These are phyloP conservation scores for Galerucella pusilla DNA, from an alignment of 2,888 invertebrate species.

Conservation along the genomic window DNA sequence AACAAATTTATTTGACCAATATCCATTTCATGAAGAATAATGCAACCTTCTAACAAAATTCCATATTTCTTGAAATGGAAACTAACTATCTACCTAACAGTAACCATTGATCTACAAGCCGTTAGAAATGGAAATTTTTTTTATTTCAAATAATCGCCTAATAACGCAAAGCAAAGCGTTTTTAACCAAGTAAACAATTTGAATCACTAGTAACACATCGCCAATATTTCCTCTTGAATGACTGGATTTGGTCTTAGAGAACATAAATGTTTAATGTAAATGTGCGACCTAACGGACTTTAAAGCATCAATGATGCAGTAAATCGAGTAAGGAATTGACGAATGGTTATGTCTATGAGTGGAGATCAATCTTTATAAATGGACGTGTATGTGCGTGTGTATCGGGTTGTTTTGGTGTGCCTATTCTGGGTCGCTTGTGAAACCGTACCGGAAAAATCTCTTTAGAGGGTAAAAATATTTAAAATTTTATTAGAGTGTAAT, in stretches of 20 bases:
- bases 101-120: background rate
- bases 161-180: background rate
- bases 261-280: conserved; percentile 49
- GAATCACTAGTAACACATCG: conserved; percentile 22
- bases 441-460: conserved; percentile 5
- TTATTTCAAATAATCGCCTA: background rate
- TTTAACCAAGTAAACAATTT: conserved; percentile 14
- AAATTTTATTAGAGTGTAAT: background rate
- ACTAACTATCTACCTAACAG: background rate
- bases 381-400: conserved; percentile 47
- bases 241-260: conserved; percentile 34
- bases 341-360: conserved; percentile 60
- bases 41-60: background rate
- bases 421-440: conserved; percentile 33
- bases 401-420: conserved; percentile 38
- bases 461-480: conserved; percentile 14
- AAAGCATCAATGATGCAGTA: conserved; percentile 56
- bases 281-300: conserved; percentile 48
- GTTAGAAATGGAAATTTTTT: background rate
- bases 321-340: conserved; percentile 54
- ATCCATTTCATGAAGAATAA: no score
- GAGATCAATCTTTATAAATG: conserved; percentile 61
- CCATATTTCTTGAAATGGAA: background rate
- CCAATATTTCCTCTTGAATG: conserved; percentile 35
- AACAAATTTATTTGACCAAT: no score